Evolutionary conservation across 2,888 invertebrate genomes (phyloP).

Genomic region (Sepioteuthis lessoniana): DNA sequence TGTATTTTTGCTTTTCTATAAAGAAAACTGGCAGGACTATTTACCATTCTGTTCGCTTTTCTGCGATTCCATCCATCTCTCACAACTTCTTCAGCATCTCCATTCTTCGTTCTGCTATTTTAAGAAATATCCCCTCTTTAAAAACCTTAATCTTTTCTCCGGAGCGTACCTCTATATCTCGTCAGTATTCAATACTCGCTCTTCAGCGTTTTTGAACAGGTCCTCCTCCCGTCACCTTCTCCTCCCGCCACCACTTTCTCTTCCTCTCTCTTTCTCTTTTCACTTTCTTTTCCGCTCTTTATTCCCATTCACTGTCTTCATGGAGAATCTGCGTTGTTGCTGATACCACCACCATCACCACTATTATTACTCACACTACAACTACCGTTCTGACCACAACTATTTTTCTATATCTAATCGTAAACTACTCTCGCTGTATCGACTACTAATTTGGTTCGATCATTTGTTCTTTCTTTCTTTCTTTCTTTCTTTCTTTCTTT

Average conservation of each 20-base stretch:
- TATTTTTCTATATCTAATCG: background rate
- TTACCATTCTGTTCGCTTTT: too few relatives aligned
- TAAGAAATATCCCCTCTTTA: background rate
- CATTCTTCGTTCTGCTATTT: background rate
- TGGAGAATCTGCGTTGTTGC: background rate
- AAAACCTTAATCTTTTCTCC: background rate
- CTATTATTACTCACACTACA: background rate
- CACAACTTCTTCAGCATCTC: background rate
- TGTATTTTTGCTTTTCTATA: too few relatives aligned
- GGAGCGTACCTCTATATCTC: background rate
- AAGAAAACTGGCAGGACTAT: too few relatives aligned
- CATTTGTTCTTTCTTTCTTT: background rate
- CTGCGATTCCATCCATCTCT: background rate
- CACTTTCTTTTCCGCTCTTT: background rate
- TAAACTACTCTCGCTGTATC: background rate
- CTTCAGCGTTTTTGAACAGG: background rate
- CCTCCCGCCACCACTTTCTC: background rate
- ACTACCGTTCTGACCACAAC: conserved; percentile 33
- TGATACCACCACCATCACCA: background rate
- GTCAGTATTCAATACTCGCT: background rate
- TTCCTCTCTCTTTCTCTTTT: background rate
- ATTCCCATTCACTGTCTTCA: background rate
- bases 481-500: background rate
- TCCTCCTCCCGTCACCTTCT: too few relatives aligned
- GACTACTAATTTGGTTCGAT: conserved; percentile 33